These are phyloP conservation scores for Megaceryle torquata DNA, from an alignment of 2,113 vertebrate species.

Conservation along the genomic window DNA sequence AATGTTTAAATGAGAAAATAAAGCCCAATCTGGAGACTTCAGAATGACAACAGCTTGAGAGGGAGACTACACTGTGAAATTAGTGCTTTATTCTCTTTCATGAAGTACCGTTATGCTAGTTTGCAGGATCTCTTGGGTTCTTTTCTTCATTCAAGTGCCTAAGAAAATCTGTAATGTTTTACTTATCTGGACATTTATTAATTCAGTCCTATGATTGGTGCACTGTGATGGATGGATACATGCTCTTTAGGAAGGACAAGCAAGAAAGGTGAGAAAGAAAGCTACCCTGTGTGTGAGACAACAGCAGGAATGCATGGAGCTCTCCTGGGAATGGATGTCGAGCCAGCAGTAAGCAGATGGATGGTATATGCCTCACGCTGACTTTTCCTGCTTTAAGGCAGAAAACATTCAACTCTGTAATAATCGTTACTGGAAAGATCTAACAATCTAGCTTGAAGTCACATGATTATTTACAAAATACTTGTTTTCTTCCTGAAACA, in stretches of 20 bases:
- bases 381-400: background rate
- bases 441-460: background rate
- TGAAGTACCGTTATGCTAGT: background rate
- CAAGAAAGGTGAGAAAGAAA: background rate
- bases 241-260: background rate
- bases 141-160: background rate
- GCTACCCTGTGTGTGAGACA: background rate
- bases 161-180: background rate
- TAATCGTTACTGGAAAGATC: background rate
- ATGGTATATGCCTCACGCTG: background rate
- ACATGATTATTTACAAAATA: background rate
- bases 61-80: background rate
- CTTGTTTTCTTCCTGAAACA: background rate
- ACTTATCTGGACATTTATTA: background rate
- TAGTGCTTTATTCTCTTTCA: background rate
- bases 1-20: background rate
- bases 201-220: background rate
- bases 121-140: background rate
- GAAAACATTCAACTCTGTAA: background rate
- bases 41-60: background rate
- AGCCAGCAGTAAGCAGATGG: background rate
- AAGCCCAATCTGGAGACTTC: background rate
- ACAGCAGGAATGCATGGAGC: background rate
- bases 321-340: background rate
- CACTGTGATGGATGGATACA: background rate